phyloP scores from a whole-genome alignment of 1,140 invertebrate genomes.

The Drosophila elegans region DNA sequence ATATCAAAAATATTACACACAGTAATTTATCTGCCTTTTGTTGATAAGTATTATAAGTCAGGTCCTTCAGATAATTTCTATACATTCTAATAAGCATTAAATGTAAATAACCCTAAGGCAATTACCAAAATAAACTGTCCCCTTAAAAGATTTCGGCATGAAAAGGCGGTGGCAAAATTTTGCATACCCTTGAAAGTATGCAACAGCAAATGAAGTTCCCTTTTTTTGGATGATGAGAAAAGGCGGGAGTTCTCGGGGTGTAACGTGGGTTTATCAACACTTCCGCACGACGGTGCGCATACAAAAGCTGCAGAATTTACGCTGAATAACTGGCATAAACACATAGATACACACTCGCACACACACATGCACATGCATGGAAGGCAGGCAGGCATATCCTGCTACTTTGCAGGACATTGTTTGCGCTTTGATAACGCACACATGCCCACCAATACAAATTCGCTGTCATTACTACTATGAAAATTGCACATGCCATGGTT shows the following conservation, averaged over 20 bases:
- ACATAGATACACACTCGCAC: slow-evolving; percentile 27
- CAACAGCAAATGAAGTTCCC: slow-evolving; percentile 61
- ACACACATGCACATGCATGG: slow-evolving; percentile 40
- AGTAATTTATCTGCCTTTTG: not conserved
- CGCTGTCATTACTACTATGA: slow-evolving; percentile 75
- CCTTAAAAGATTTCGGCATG: not conserved
- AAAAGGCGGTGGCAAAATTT: slow-evolving; percentile 10
- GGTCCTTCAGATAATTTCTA: not conserved
- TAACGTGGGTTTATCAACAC: slow-evolving; percentile 72
- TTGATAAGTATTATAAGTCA: not conserved
- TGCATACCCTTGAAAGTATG: slow-evolving; percentile 47
- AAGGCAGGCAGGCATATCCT: slow-evolving; percentile 60
- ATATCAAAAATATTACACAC: too few species aligned
- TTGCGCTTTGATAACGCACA: slow-evolving; percentile 77
- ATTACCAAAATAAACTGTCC: not conserved
- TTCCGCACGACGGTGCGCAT: slow-evolving; percentile 78
- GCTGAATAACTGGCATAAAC: slow-evolving; percentile 58
- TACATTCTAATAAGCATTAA: not conserved
- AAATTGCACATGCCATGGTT: slow-evolving; percentile 79
- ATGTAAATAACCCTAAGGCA: not conserved
- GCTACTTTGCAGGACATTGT: slow-evolving; percentile 82
- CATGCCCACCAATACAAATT: slow-evolving; percentile 37
- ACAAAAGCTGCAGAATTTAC: slow-evolving; percentile 75
- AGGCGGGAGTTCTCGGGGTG: not conserved
- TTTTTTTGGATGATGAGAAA: slow-evolving; percentile 35